Percentiles rank a stretch among this genome's conserved stretches.
These are phyloP conservation scores for Cecropterus lyciades DNA, from an alignment of 1,140 invertebrate species.

Conservation along the genomic window DNA sequence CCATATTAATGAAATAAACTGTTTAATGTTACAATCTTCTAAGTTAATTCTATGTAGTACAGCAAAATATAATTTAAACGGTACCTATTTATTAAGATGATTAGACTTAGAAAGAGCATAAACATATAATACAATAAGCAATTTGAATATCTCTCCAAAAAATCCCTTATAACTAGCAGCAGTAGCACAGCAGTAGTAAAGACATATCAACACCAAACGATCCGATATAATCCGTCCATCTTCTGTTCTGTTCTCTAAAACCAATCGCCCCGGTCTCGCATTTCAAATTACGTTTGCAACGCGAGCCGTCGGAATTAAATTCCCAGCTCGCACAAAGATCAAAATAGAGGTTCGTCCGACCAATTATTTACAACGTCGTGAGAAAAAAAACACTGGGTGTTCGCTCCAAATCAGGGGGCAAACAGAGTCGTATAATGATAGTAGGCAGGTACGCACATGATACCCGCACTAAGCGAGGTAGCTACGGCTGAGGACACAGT, in stretches of 20 bases:
- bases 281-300: conserved; percentile 34
- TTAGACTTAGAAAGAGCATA: too few relatives aligned
- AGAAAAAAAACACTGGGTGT: conserved; percentile 16
- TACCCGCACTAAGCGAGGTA: neutral
- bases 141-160: neutral
- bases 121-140: too few relatives aligned
- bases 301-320: conserved; percentile 27
- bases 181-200: neutral
- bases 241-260: conserved; percentile 19
- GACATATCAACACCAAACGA: neutral
- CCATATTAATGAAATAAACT: too few relatives aligned
- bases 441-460: neutral
- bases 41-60: too few relatives aligned
- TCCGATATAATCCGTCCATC: conserved; percentile 8
- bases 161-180: neutral
- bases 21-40: too few relatives aligned
- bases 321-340: conserved; percentile 29
- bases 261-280: conserved; percentile 18
- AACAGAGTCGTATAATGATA: conserved; percentile 24
- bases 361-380: conserved; percentile 29
- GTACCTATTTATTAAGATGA: too few relatives aligned
- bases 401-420: conserved; percentile 17
- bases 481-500: neutral
- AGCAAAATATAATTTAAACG: too few relatives aligned
- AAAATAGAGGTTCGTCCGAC: conserved; percentile 33